Percentiles rank a stretch among this genome's conserved stretches.
Evolutionary conservation across 2,113 vertebrate species (phyloP).

Genomic region (Platanista minor): DNA sequence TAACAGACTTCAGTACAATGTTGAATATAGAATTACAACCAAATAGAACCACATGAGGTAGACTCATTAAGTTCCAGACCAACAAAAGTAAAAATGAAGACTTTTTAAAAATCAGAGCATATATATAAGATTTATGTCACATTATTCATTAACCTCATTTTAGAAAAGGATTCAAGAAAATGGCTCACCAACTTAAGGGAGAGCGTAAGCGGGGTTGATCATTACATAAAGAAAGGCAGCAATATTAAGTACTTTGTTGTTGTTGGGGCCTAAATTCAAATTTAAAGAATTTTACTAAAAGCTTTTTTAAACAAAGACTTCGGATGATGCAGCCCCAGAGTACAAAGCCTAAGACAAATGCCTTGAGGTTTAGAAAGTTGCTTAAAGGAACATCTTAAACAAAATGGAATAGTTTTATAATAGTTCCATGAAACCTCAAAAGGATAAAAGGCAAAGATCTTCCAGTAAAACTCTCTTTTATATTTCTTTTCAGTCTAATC

Average conservation of each 20-base stretch:
- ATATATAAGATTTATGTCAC: conserved; percentile 41
- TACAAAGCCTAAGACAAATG: conserved; percentile 22
- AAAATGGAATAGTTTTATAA: conserved; percentile 47
- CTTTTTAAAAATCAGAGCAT: conserved; percentile 21
- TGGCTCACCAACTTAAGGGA: background rate
- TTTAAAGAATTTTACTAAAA: conserved; percentile 59
- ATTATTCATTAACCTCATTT: conserved; percentile 48
- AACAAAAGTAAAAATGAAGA: conserved; percentile 51
- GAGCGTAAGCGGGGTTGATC: background rate
- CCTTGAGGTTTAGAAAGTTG: conserved; percentile 34
- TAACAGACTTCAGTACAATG: conserved; percentile 80
- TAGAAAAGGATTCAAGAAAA: conserved; percentile 38
- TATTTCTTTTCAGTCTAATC: conserved; percentile 50
- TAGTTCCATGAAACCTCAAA: conserved; percentile 33
- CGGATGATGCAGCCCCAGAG: background rate
- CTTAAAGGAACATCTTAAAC: conserved; percentile 37
- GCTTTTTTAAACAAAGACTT: conserved; percentile 48
- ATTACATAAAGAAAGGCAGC: background rate
- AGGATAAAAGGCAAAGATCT: conserved; percentile 23
- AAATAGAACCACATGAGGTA: conserved; percentile 72
- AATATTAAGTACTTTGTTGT: conserved; percentile 2
- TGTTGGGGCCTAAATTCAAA: conserved; percentile 34
- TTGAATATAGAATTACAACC: conserved; percentile 80
- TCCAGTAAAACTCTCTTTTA: background rate
- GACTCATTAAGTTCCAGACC: conserved; percentile 70